Conservation (phyloP, 2,888 invertebrate genomes). For the Gymnoscelis rufifasciata region DNA sequence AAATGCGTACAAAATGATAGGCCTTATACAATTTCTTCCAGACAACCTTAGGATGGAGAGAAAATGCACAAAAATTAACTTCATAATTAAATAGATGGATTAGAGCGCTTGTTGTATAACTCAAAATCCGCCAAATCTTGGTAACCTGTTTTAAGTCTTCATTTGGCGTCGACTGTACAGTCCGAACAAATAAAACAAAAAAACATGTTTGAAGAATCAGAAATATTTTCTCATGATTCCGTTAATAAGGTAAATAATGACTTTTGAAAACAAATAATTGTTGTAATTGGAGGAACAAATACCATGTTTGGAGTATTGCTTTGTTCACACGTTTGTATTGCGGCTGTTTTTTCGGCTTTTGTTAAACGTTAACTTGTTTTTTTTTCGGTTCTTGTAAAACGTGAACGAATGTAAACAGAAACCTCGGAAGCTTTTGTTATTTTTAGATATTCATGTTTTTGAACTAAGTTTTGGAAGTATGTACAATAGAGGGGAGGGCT, state of each 20-base stretch:
- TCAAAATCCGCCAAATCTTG: too few species aligned
- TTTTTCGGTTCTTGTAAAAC: not conserved
- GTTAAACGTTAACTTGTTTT: not conserved
- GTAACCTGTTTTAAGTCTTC: not conserved
- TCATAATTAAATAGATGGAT: too few species aligned
- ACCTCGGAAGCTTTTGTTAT: too few species aligned
- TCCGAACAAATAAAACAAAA: too few species aligned
- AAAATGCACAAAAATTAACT: too few species aligned
- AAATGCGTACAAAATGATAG: too few species aligned
- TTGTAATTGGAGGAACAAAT: slow-evolving; percentile 4
- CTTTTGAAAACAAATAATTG: slow-evolving; percentile 3
- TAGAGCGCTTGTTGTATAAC: too few species aligned
- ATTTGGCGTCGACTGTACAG: not conserved
- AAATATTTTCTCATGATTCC: slow-evolving; percentile 3
- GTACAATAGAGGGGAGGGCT: too few species aligned
- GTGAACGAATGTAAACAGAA: not conserved
- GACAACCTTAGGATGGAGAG: too few species aligned
- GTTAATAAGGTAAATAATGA: slow-evolving; percentile 1
- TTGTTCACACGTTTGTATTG: not conserved
- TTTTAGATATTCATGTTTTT: too few species aligned
- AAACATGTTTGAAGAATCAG: not conserved
- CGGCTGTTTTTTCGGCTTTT: not conserved
- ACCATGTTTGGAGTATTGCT: slow-evolving; percentile 5
- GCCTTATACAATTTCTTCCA: too few species aligned
- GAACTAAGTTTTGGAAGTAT: too few species aligned